Evolutionary conservation across 2,797 vertebrate species (phyloP).

Genomic region (Buphagus erythrorhynchus): DNA sequence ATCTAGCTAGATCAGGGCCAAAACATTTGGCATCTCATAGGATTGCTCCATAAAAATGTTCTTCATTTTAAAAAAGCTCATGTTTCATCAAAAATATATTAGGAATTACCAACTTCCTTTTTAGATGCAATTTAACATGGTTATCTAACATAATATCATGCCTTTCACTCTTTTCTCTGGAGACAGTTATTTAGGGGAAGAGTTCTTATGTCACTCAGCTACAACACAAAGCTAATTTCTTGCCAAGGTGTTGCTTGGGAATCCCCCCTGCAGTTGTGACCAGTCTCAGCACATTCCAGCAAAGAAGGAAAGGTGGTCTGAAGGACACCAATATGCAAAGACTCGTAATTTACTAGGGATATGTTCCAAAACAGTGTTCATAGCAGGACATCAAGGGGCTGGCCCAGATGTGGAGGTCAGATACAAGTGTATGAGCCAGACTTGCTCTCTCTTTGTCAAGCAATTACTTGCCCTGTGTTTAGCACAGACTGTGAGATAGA

Average conservation of each 20-base stretch:
- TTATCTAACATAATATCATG: not conserved
- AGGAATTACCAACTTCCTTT: not conserved
- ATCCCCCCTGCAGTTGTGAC: not conserved
- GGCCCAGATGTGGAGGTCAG: not conserved
- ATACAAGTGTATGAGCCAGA: not conserved
- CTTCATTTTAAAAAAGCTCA: not conserved
- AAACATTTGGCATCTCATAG: slow-evolving; percentile 29
- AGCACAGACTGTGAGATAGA: not conserved
- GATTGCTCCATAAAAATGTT: slow-evolving; percentile 30
- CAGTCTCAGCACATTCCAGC: not conserved
- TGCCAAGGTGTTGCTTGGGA: not conserved
- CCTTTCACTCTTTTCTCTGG: not conserved
- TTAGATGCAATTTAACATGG: not conserved
- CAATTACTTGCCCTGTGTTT: not conserved
- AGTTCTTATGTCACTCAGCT: not conserved
- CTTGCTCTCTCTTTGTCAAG: not conserved
- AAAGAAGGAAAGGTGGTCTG: not conserved
- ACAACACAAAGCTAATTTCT: not conserved
- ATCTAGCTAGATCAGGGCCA: not conserved
- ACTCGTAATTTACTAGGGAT: not conserved
- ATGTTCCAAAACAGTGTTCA: not conserved
- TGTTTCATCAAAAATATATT: slow-evolving; percentile 3
- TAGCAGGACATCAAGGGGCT: not conserved
- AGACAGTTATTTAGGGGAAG: not conserved
- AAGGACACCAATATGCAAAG: not conserved